A percentile compares a stretch with the other conserved stretches of the same genome.
These are phyloP conservation scores for Paratilapia polleni DNA, from an alignment of 2,113 vertebrate species.

Conservation along the genomic window DNA sequence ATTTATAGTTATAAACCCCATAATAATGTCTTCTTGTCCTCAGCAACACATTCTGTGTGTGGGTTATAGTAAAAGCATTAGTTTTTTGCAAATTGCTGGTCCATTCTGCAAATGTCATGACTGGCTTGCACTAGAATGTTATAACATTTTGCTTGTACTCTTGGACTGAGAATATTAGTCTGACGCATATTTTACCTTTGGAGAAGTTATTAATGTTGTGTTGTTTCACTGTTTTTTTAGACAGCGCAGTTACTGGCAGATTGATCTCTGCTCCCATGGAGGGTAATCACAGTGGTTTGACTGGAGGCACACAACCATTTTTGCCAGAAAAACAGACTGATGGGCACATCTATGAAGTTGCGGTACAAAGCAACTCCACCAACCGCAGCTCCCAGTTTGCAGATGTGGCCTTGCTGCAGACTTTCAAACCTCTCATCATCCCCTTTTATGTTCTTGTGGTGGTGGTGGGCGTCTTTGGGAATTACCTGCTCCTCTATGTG, in stretches of 20 bases:
- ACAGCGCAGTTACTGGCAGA: slow-evolving; percentile 3
- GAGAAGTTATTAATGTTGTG: neutral
- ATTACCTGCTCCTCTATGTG: slow-evolving; percentile 86
- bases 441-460: slow-evolving; percentile 83
- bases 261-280: slow-evolving; percentile 53
- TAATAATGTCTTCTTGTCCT: neutral
- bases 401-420: slow-evolving; percentile 84
- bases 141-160: neutral
- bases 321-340: slow-evolving; percentile 64
- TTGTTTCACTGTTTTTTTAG: neutral
- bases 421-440: slow-evolving; percentile 86
- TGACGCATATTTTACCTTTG: neutral
- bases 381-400: slow-evolving; percentile 81
- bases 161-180: neutral
- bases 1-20: neutral
- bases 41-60: neutral
- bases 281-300: slow-evolving; percentile 45
- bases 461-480: slow-evolving; percentile 83
- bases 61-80: slow-evolving; percentile 17
- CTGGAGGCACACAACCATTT: slow-evolving; percentile 19
- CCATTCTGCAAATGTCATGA: slow-evolving; percentile 20
- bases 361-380: slow-evolving; percentile 74
- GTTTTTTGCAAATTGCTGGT: neutral
- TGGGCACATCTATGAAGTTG: slow-evolving; percentile 75
- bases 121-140: neutral